Conservation (phyloP, 1,140 invertebrate species). For the Thalassaphorura encarpata region DNA sequence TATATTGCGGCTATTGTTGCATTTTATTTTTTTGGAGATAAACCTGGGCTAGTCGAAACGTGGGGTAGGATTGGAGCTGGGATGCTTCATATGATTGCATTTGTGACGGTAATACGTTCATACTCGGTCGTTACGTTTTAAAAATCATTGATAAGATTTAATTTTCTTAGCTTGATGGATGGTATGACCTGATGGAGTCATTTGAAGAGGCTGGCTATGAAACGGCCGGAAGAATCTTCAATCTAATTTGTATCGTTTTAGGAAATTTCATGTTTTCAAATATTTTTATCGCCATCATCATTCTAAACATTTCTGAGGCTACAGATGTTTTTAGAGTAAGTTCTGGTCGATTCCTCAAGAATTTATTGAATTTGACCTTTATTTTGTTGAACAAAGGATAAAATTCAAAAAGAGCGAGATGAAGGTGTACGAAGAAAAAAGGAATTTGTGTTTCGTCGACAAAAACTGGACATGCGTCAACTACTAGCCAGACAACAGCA, state of each 20-base stretch:
- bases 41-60: neutral
- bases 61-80: conserved; percentile 16
- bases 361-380: neutral
- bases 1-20: conserved; percentile 24
- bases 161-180: conserved; percentile 18
- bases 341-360: neutral
- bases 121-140: neutral
- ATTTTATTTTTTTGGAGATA: conserved; percentile 16
- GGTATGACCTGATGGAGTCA: conserved; percentile 13
- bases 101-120: conserved; percentile 6
- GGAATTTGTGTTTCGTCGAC: conserved; percentile 22
- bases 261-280: conserved; percentile 36
- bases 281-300: conserved; percentile 36
- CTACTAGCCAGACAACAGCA: conserved; percentile 17
- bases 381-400: conserved; percentile 11
- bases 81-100: conserved; percentile 22
- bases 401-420: conserved; percentile 7
- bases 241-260: conserved; percentile 30
- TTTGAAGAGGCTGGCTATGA: neutral
- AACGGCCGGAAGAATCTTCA: conserved; percentile 13
- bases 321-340: conserved; percentile 31
- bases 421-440: conserved; percentile 17
- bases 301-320: conserved; percentile 36
- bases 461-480: conserved; percentile 27
- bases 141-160: neutral